phyloP scores from a whole-genome alignment of 1,140 invertebrate species.

The Schlechtendalia chinensis region DNA sequence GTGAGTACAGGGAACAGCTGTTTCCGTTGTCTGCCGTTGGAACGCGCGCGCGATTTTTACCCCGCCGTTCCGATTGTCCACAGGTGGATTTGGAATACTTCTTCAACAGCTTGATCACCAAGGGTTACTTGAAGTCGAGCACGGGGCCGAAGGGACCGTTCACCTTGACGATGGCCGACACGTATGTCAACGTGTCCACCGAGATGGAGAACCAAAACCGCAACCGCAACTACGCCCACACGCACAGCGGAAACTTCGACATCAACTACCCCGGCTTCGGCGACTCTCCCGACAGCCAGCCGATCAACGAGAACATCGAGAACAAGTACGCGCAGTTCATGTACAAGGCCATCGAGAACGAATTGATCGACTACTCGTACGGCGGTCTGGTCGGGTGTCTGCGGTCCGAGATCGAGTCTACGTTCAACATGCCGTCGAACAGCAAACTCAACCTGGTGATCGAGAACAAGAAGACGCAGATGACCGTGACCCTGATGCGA shows the following conservation, averaged over 20 bases:
- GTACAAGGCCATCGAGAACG: conserved; percentile 10
- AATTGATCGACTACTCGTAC: conserved; percentile 27
- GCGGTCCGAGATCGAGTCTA: neutral
- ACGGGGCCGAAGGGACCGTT: neutral
- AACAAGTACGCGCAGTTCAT: neutral
- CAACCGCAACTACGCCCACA: conserved; percentile 13
- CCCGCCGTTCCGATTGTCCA: too few relatives aligned
- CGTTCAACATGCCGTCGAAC: neutral
- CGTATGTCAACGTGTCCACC: neutral
- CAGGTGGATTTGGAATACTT: conserved; percentile 32
- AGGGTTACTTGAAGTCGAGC: neutral
- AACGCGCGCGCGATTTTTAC: too few relatives aligned
- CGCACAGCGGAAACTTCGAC: neutral
- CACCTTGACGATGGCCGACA: neutral
- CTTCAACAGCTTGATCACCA: neutral
- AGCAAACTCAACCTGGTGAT: neutral
- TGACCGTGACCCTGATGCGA: neutral
- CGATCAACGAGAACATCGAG: neutral
- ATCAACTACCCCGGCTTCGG: neutral
- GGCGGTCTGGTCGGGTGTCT: conserved; percentile 17
- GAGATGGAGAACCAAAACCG: neutral
- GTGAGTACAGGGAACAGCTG: neutral
- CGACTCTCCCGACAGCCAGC: neutral
- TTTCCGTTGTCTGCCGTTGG: too few relatives aligned
- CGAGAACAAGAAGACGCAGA: conserved; percentile 3